These are phyloP conservation scores for Oryzaephilus surinamensis DNA, from an alignment of 1,140 invertebrate genomes.

Conservation along the genomic window DNA sequence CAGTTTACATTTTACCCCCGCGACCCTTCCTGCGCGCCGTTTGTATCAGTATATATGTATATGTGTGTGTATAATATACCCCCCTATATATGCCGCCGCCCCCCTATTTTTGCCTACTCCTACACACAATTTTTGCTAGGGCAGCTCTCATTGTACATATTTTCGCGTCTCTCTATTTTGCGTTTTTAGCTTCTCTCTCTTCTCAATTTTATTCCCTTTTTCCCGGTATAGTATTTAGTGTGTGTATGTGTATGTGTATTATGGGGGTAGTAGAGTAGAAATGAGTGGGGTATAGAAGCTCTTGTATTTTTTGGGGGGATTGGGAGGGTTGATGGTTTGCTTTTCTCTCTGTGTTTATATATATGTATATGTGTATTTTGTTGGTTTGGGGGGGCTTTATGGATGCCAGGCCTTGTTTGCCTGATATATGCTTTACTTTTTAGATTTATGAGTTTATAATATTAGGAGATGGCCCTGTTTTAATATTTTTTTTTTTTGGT, in stretches of 20 bases:
- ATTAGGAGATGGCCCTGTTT: constrained; percentile 21
- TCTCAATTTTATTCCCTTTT: constrained; percentile 28
- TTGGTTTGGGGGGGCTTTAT: constrained; percentile 11
- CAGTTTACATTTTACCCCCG: constrained; percentile 34
- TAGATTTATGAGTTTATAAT: constrained; percentile 31
- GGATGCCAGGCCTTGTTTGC: constrained; percentile 23
- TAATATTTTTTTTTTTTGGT: too few species aligned
- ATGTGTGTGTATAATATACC: too few species aligned
- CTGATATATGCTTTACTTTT: constrained; percentile 31
- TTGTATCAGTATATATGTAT: too few species aligned
- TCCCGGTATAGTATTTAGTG: neutral
- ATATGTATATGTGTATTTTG: neutral
- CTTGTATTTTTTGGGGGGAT: constrained; percentile 2
- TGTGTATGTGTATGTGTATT: neutral
- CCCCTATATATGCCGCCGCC: neutral
- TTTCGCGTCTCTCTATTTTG: constrained; percentile 36
- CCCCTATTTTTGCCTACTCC: constrained; percentile 9
- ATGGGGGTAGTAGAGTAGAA: neutral
- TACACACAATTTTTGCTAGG: constrained; percentile 33
- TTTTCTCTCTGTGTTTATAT: too few species aligned
- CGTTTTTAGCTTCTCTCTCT: constrained; percentile 32
- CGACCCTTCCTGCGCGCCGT: constrained; percentile 16
- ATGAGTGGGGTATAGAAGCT: neutral
- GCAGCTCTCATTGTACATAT: constrained; percentile 35
- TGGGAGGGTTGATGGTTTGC: constrained; percentile 5